Evolutionary conservation across 2,113 vertebrate genomes (phyloP), one percentile per base, ranked within the genome.

Genomic region (Phoenicopterus ruber): DNA sequence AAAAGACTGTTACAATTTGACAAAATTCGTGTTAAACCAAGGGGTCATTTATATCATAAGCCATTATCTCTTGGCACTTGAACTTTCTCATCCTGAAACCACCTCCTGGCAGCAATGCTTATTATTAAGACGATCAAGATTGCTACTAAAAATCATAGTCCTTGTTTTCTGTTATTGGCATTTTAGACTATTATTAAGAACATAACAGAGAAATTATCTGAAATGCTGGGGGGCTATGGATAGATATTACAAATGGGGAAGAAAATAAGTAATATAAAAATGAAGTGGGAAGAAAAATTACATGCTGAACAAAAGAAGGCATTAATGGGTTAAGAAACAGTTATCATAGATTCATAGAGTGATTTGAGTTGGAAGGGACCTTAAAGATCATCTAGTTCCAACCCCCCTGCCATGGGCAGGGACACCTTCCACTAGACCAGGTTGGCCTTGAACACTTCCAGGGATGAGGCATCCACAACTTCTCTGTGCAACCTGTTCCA

Each of bases 1-100:
- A 97, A 93, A 95, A 82, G 62, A 86, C 24, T 42, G 40, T 87
- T 97, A 62, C 31, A 67, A 86, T 82, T 86, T 93, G 92, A 96
- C 93, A 96, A 93, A 97, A 95, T 93, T 91, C 87, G 97, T 91
- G 90, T 92, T 97, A 96, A 96, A 81, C 38, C 88, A 78, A 82
- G 46, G 34, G 65, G 62, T 89, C 85, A 80, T 97, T 97, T 97
- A 82, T 94, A 97, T 93, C 72, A 71, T 71, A 93, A 94, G 29
- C 69, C 49, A 92, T 93, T 96, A 96, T 96, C 86, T 97, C 65
- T 55, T 94, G 59, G 62, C 69, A 78, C 74, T 95, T 96, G 88
- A 95, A 96, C 65, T 96, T 88, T 96, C 72, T 87, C 73, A 71
- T 93, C 72, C 71, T 88, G 62, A 74, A 92, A 80, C 55, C 44